Evolutionary conservation across 2,797 vertebrate genomes (phyloP), one percentile per base, ranked within the genome.

Genomic region (Crocodylus rhombifer): DNA sequence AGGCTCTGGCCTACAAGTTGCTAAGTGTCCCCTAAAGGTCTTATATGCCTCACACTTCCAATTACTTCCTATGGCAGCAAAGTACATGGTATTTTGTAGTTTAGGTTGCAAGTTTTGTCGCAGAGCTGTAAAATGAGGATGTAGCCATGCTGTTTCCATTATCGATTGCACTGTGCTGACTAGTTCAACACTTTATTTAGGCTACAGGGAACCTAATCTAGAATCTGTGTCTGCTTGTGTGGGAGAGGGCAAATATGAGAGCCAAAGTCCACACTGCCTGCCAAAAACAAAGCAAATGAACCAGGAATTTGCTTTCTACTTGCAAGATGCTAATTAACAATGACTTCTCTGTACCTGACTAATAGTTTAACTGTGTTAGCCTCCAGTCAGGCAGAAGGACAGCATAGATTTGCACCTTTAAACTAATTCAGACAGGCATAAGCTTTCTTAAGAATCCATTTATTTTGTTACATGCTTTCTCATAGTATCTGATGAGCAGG

Each of bases 231-330:
- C 94, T 94, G 91, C 90, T 94, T 94, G 88, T 93, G 81, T 87
- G 95, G 87, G 77, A 94, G 86, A 86, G 90, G 76, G 88, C 80
- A 71, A 2, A 77, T 73, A 0, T 16, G 86, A 83, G 77, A 88
- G 93, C 95, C 95, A 96, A 96, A 81, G 95, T 96, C 94, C 93
- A 94, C 95, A 92, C 51, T 73, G 75, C 85, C 74, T 92, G 92
- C 57, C 42, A 73, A 93, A 91, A 96, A 4, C 78, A 80, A 79
- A 89, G 76, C 90, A 81, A 86, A 76, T 86, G 65, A 86, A 87
- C 74, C 91, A 86, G 90, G 73, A 33, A 58, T 87, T 51, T 82
- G 14, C 76, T 93, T 96, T 62, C 73, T 77, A 86, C 75, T 42
- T 77, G 81, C 95, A 42, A 3, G 79, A 67, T 33, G 30, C 65